phyloP scores from a whole-genome alignment of 2,888 invertebrate species.

The Marasmarcha lunaedactyla region DNA sequence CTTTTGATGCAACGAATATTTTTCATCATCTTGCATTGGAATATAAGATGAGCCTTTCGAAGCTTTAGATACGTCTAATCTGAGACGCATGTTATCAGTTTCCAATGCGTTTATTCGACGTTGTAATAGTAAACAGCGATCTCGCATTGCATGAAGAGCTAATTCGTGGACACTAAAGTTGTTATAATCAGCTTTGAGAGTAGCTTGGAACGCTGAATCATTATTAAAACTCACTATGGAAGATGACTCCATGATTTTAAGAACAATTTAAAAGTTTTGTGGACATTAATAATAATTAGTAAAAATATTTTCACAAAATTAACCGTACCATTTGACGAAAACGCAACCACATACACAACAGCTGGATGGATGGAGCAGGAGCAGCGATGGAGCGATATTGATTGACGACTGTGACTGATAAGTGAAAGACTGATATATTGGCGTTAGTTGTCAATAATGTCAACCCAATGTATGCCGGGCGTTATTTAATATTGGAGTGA shows the following conservation, averaged over 20 bases:
- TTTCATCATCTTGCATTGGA: conserved; percentile 53
- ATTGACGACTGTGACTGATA: too few species aligned
- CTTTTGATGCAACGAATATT: conserved; percentile 67
- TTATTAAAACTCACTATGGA: conserved; percentile 62
- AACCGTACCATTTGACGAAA: too few species aligned
- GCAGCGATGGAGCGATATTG: too few species aligned
- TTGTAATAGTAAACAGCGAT: conserved; percentile 82
- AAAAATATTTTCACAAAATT: too few species aligned
- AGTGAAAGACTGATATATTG: too few species aligned
- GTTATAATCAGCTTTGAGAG: conserved; percentile 45
- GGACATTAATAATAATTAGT: too few species aligned
- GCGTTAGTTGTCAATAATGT: too few species aligned
- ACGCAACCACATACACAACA: too few species aligned
- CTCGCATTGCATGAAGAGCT: conserved; percentile 85
- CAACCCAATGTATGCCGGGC: too few species aligned
- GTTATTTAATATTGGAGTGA: too few species aligned
- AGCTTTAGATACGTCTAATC: conserved; percentile 40
- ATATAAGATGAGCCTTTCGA: conserved; percentile 33
- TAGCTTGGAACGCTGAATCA: conserved; percentile 54
- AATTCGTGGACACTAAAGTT: conserved; percentile 76
- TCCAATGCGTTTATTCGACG: conserved; percentile 77
- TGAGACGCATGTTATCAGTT: conserved; percentile 79
- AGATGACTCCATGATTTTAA: conserved; percentile 46
- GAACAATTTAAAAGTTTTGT: too few species aligned
- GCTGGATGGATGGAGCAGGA: too few species aligned